Base-by-base conservation (phyloP, 2,797 vertebrate genomes). In the Myioborus miniatus region DNA sequence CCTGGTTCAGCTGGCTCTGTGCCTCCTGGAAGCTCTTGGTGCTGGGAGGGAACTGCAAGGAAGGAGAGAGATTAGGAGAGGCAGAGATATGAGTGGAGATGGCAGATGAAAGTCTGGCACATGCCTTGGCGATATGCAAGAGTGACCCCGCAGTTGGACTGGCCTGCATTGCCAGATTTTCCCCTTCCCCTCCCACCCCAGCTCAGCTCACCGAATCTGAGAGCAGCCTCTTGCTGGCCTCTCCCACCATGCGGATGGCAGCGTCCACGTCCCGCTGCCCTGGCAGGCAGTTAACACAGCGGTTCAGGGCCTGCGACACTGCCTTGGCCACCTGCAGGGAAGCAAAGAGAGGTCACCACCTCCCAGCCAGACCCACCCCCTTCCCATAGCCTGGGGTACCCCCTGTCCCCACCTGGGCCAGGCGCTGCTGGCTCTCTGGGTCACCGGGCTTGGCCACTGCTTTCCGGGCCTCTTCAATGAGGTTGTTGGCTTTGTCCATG, bases 181-280 rank as follows among this genome's bases (percentile, higher is more conserved):
- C 23, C 24, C 5, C 6, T n/a, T 36, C 13, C 60, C 9, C 24
- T 83, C 18, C 47, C 0, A 0, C 4, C 27, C 16, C 8, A 9
- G 34, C 46, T 65, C 17, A 83, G 83, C 98, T 98, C 94, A 99
- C 99, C 84, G 98, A 99, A 82, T 98, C 98, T 0, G 98, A 96
- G 6, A 99, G 98, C 14, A 99, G 99, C 29, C 97, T 98, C 97
- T 99, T 99, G 98, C 99, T 99, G 97, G 99, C 98, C 76, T 99
- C 99, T 65, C 99, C 99, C 58, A 99, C 99, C 12, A 98, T 98
- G 83, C 99, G 98, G 74, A 99, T 98, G 90, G 99, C 99, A 23
- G 99, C 99, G 11, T 99, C 99, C 93, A 99, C 99, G 0, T 99
- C 99, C 79, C 99, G 98, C 96, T 99, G 99, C 17, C 99, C 99